phyloP scores from a whole-genome alignment of 2,113 vertebrate species.

The Eudyptes chrysolophus region DNA sequence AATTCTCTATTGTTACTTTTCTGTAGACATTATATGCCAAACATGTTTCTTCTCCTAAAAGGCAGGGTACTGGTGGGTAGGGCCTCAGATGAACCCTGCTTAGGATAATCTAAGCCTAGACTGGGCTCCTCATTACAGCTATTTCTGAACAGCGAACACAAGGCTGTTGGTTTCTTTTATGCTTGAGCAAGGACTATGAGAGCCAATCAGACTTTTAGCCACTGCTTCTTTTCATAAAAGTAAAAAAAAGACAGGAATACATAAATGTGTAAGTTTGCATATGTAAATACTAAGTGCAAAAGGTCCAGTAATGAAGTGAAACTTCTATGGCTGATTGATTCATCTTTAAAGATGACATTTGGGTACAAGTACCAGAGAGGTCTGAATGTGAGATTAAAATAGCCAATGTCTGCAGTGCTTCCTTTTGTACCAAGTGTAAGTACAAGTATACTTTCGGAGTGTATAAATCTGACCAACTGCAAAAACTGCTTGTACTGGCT shows the following conservation, averaged over 20 bases:
- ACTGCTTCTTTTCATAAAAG: neutral
- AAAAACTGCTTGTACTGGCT: neutral
- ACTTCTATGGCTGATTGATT: neutral
- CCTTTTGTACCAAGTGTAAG: neutral
- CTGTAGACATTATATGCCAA: neutral
- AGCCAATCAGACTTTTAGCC: neutral
- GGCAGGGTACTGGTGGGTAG: neutral
- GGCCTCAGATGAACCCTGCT: neutral
- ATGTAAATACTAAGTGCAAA: neutral
- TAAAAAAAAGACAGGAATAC: neutral
- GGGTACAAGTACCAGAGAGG: neutral
- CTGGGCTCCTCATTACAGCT: neutral
- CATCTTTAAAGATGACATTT: neutral
- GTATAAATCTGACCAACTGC: neutral
- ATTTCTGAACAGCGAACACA: neutral
- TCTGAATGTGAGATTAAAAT: neutral
- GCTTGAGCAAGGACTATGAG: neutral
- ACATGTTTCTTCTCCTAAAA: neutral
- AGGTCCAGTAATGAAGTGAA: neutral
- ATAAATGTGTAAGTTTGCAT: neutral
- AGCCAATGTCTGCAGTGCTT: neutral
- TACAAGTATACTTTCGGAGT: neutral
- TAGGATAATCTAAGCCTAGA: neutral
- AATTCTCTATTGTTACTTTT: neutral
- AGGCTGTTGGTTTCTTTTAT: neutral